Conservation (phyloP, 2,888 invertebrate species). For the Lydus trimaculatus region DNA sequence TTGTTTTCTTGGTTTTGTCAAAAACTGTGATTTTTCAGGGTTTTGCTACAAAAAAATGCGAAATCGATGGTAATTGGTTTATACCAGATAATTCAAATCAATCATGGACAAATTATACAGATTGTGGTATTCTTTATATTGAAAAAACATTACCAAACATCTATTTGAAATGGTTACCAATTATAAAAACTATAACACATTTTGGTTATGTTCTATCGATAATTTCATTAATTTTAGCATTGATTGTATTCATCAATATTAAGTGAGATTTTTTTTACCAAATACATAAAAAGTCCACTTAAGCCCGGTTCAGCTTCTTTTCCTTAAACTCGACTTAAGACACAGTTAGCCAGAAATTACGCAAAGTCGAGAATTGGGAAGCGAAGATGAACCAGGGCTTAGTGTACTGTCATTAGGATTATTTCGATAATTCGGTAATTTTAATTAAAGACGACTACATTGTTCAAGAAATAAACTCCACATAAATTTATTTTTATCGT, state of each 20-base stretch:
- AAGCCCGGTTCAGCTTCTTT: no score
- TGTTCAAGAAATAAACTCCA: slow-evolving; percentile 73
- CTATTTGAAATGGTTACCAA: slow-evolving; percentile 62
- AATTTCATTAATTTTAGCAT: slow-evolving; percentile 61
- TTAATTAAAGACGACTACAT: slow-evolving; percentile 64
- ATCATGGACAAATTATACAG: slow-evolving; percentile 63
- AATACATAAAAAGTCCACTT: no score
- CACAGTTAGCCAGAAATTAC: no score
- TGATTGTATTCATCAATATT: slow-evolving; percentile 63
- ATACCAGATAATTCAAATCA: slow-evolving; percentile 48
- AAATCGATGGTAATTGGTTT: slow-evolving; percentile 62
- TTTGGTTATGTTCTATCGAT: slow-evolving; percentile 66
- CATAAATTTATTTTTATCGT: slow-evolving; percentile 71
- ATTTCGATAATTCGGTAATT: neutral
- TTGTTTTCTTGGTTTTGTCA: slow-evolving; percentile 1
- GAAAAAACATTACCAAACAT: slow-evolving; percentile 21
- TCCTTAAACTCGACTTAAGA: no score
- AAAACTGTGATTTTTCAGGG: slow-evolving; percentile 50
- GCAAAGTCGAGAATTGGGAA: no score
- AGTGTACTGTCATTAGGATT: no score
- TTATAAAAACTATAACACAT: slow-evolving; percentile 63
- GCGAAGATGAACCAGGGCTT: no score
- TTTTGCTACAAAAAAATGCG: slow-evolving; percentile 61
- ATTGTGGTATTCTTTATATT: slow-evolving; percentile 52
- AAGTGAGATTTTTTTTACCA: slow-evolving; percentile 61